A percentile compares a stretch with the other conserved stretches of the same genome.
phyloP scores from a whole-genome alignment of 2,113 vertebrate species.

The Periophthalmodon schlosseri region DNA sequence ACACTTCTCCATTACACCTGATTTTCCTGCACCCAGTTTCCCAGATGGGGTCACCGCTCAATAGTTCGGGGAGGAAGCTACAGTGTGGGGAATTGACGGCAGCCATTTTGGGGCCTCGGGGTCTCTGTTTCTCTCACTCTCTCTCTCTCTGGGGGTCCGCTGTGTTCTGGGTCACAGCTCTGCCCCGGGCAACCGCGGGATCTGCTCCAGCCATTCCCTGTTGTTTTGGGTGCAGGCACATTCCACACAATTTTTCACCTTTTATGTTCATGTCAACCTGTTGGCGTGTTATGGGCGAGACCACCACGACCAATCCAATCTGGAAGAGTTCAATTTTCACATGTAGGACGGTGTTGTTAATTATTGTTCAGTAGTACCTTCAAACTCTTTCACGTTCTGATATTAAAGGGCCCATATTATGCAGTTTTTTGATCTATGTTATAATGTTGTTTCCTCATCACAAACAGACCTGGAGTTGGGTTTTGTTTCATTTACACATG shows the following conservation, averaged over 20 bases:
- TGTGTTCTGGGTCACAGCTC: constrained; percentile 63
- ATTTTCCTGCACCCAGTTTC: constrained; percentile 47
- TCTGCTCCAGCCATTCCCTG: constrained; percentile 35
- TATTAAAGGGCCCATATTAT: too few relatives aligned
- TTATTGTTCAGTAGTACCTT: too few relatives aligned
- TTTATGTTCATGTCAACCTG: constrained; percentile 43
- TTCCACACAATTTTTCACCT: constrained; percentile 21
- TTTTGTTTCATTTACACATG: too few relatives aligned
- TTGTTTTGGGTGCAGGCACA: constrained; percentile 39
- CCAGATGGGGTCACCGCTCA: constrained; percentile 56
- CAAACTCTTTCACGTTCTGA: too few relatives aligned
- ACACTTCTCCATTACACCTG: constrained; percentile 53
- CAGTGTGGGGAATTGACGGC: constrained; percentile 46
- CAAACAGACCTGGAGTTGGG: too few relatives aligned
- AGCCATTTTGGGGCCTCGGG: constrained; percentile 30
- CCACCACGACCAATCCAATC: not conserved
- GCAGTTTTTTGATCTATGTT: too few relatives aligned
- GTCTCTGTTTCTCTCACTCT: constrained; percentile 14
- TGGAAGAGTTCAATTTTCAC: not conserved
- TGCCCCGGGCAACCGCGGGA: constrained; percentile 52
- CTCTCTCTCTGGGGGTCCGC: constrained; percentile 50
- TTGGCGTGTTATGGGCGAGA: constrained; percentile 14
- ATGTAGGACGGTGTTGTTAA: not conserved
- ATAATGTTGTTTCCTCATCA: too few relatives aligned
- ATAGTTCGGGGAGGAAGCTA: constrained; percentile 31